Evolutionary conservation across 2,888 invertebrate genomes (phyloP).

Genomic region (Agrotis segetum): DNA sequence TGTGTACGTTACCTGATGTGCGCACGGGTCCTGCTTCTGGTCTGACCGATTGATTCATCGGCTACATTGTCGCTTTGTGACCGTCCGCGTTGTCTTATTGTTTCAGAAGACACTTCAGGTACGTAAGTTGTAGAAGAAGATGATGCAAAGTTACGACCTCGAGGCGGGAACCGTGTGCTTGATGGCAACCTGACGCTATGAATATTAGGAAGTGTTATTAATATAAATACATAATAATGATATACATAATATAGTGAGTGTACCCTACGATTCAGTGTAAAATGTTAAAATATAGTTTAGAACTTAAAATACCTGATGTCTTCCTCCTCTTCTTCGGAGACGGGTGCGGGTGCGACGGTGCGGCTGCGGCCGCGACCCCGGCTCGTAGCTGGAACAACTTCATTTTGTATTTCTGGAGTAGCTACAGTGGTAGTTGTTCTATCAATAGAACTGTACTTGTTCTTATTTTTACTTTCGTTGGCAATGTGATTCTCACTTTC

Average conservation of each 20-base stretch:
- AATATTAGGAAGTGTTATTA: conserved; percentile 54
- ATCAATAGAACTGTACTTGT: conserved; percentile 90
- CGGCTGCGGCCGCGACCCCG: conserved; percentile 89
- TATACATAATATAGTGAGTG: conserved; percentile 1
- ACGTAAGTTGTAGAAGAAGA: conserved; percentile 88
- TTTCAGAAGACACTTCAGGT: conserved; percentile 86
- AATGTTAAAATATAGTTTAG: conserved; percentile 8
- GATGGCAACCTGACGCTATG: conserved; percentile 92
- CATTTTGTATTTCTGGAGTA: conserved; percentile 92
- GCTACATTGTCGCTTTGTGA: conserved; percentile 85
- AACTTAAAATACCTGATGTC: conserved; percentile 80
- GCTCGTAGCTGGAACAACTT: conserved; percentile 90
- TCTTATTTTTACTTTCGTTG: conserved; percentile 87
- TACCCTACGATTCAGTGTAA: conserved; percentile 22
- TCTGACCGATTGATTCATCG: conserved; percentile 87
- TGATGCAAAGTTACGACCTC: conserved; percentile 89
- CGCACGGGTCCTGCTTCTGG: conserved; percentile 91
- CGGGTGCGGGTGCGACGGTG: conserved; percentile 84
- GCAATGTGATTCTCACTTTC: conserved; percentile 85
- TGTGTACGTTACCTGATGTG: conserved; percentile 87
- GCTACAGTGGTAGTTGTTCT: conserved; percentile 82
- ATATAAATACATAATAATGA: conserved; percentile 10
- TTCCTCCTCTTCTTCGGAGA: conserved; percentile 86
- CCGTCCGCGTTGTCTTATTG: conserved; percentile 83
- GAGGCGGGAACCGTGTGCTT: conserved; percentile 96